A percentile compares a stretch with the other conserved stretches of the same genome.
phyloP scores from a whole-genome alignment of 2,797 vertebrate species.

The Danio aesculapii region DNA sequence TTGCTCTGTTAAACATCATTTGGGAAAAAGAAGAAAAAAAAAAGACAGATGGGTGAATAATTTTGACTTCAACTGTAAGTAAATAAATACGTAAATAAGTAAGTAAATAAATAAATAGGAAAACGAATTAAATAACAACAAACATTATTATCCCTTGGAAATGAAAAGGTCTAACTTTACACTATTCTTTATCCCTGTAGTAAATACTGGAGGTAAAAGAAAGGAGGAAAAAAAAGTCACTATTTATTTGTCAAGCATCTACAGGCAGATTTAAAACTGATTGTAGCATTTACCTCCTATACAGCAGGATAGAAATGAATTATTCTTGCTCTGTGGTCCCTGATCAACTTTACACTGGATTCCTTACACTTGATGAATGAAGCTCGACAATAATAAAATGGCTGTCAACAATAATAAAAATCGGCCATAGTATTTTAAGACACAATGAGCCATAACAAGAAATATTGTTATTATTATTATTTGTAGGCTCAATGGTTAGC shows the following conservation, averaged over 20 bases:
- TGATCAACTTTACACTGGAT: constrained; percentile 69
- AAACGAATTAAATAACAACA: no score
- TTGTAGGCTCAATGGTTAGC: neutral
- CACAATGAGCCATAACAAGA: constrained; percentile 58
- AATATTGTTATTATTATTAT: constrained; percentile 17
- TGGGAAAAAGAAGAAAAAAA: no score
- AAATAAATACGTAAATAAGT: no score
- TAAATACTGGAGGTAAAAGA: neutral
- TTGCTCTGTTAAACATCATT: no score
- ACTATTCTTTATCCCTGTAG: no score
- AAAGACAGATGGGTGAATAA: no score
- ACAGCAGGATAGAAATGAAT: constrained; percentile 9
- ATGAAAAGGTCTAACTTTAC: no score
- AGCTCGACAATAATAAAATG: neutral
- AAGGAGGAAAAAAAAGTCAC: neutral
- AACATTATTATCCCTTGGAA: no score
- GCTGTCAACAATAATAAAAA: constrained; percentile 63
- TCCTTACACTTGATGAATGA: constrained; percentile 60
- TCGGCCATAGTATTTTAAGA: constrained; percentile 54
- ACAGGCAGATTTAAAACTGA: constrained; percentile 4
- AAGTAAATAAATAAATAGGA: no score
- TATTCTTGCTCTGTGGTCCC: constrained; percentile 42
- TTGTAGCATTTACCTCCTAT: constrained; percentile 1
- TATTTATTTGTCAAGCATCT: constrained; percentile 1
- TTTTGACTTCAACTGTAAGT: no score